Evolutionary conservation across 2,797 vertebrate species (phyloP).

Genomic region (Falco berigora): DNA sequence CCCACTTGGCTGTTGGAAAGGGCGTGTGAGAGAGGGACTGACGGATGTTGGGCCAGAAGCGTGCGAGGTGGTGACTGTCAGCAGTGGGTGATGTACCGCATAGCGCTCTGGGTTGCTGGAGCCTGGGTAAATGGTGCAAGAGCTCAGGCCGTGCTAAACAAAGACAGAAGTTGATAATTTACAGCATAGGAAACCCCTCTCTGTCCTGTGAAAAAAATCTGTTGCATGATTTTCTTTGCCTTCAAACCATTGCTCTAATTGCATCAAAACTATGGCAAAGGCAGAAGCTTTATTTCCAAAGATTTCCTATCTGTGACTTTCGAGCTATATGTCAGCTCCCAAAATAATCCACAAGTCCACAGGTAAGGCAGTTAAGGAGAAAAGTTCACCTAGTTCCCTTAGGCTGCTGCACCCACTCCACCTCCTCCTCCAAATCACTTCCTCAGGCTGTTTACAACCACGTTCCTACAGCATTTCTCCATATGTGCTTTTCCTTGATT

Average conservation of each 20-base stretch:
- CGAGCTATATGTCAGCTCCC: neutral
- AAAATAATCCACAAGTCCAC: neutral
- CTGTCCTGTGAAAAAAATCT: too few relatives aligned
- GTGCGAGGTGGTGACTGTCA: neutral
- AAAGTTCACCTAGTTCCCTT: neutral
- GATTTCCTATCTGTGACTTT: neutral
- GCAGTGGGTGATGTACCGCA: neutral
- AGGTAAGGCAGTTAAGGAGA: neutral
- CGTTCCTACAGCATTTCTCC: neutral
- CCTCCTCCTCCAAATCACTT: neutral
- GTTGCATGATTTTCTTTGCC: neutral
- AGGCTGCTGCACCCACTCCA: neutral
- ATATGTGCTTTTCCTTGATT: rapidly evolving
- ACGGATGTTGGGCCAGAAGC: rapidly evolving
- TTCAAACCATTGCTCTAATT: neutral
- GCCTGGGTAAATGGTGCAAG: neutral
- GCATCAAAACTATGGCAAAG: neutral
- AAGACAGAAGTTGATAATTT: neutral
- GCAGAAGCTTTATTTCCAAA: neutral
- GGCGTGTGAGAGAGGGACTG: neutral
- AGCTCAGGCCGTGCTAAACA: neutral
- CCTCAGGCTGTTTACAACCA: rapidly evolving
- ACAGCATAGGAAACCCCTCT: rapidly evolving
- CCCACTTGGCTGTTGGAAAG: neutral
- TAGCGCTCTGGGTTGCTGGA: neutral